Evolutionary conservation across 2,113 vertebrate genomes (phyloP).

Genomic region (Gymnobelideus leadbeateri): DNA sequence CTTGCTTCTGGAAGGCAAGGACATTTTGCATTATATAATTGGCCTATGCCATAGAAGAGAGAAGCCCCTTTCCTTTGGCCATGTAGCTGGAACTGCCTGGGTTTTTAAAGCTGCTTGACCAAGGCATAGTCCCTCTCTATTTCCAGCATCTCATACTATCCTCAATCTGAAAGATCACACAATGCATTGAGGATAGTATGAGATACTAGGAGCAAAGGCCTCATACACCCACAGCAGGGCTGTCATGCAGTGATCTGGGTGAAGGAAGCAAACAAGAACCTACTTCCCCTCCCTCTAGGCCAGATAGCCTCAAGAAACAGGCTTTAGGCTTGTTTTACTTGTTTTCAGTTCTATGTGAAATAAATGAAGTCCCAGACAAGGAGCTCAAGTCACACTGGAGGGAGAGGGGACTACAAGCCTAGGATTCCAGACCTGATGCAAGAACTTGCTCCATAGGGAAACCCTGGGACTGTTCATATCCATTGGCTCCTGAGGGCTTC

Average conservation of each 20-base stretch:
- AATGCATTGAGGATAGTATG: too few relatives aligned
- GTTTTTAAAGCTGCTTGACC: neutral
- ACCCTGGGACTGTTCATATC: neutral
- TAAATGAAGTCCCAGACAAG: neutral
- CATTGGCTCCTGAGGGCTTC: neutral
- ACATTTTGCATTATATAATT: neutral
- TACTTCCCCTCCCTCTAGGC: neutral
- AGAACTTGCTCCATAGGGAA: neutral
- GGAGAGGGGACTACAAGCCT: neutral
- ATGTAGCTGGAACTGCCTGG: neutral
- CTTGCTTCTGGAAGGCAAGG: neutral
- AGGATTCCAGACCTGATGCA: neutral
- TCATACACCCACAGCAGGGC: neutral
- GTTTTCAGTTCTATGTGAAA: neutral
- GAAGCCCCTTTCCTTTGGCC: neutral
- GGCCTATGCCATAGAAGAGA: neutral
- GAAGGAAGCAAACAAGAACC: neutral
- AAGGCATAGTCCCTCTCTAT: neutral
- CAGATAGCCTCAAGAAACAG: neutral
- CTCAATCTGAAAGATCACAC: too few relatives aligned
- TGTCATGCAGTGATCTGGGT: neutral
- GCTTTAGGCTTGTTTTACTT: neutral
- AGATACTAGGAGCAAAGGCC: neutral
- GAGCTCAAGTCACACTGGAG: neutral
- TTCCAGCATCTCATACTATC: neutral